phyloP scores from a whole-genome alignment of 2,888 invertebrate species.

The Dinocampus coccinellae region DNA sequence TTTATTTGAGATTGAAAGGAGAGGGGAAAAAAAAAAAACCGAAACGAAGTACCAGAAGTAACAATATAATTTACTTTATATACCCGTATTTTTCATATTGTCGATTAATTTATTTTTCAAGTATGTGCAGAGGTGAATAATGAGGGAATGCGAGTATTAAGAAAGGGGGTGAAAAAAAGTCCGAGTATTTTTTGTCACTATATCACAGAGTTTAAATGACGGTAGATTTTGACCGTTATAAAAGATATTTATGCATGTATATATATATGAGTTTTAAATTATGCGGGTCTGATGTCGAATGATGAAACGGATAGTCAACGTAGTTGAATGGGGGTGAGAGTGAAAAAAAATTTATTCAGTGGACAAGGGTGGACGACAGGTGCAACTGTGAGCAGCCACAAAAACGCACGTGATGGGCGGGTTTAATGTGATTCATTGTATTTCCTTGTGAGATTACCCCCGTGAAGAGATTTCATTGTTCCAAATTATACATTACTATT shows the following conservation, averaged over 20 bases:
- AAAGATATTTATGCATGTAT: constrained; percentile 23
- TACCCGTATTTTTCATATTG: too few relatives aligned
- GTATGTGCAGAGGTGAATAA: background rate
- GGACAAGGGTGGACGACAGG: constrained; percentile 51
- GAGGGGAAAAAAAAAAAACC: too few relatives aligned
- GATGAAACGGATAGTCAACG: constrained; percentile 1
- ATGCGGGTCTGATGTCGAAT: constrained; percentile 37
- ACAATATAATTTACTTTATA: too few relatives aligned
- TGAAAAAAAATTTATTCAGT: background rate
- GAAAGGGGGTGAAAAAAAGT: background rate
- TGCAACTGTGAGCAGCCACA: constrained; percentile 42
- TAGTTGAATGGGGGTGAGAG: background rate
- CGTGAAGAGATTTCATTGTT: background rate
- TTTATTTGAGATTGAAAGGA: too few relatives aligned
- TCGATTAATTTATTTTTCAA: too few relatives aligned
- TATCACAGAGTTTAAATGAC: constrained; percentile 47
- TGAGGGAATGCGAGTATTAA: background rate
- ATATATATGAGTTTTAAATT: constrained; percentile 6
- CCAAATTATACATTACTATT: background rate
- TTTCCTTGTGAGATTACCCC: constrained; percentile 37
- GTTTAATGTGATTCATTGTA: constrained; percentile 41
- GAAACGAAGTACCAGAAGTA: too few relatives aligned
- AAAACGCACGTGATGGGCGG: constrained; percentile 46
- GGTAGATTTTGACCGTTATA: constrained; percentile 64
- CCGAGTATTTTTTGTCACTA: background rate